Evolutionary conservation across 2,113 vertebrate species (phyloP).

Genomic region (Alectura lathami): DNA sequence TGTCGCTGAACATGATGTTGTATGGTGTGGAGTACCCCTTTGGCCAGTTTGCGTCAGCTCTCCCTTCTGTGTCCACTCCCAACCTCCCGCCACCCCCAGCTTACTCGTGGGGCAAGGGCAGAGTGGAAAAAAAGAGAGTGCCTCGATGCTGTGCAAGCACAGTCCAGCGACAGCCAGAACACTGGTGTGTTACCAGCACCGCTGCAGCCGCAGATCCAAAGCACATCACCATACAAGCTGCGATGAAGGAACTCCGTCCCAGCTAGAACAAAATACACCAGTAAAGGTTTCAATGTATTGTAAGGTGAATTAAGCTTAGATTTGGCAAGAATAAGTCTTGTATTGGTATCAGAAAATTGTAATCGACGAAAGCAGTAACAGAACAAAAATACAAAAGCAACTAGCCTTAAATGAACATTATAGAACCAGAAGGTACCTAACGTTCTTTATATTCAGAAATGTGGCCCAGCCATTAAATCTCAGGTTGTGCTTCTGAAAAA

Average conservation of each 20-base stretch:
- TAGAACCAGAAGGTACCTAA: not conserved
- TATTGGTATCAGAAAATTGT: not conserved
- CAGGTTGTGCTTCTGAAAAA: not conserved
- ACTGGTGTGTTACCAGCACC: not conserved
- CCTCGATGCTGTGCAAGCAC: not conserved
- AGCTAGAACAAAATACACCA: not conserved
- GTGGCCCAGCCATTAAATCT: not conserved
- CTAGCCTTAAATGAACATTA: not conserved
- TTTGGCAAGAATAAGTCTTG: not conserved
- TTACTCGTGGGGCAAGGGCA: not conserved
- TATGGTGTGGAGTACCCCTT: not conserved
- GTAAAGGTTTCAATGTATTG: not conserved
- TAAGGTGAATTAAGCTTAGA: not conserved
- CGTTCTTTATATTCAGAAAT: not conserved
- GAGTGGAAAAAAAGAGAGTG: not conserved
- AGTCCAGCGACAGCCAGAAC: not conserved
- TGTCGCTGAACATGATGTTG: not conserved
- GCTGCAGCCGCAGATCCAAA: not conserved
- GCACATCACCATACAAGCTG: not conserved
- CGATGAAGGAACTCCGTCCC: not conserved
- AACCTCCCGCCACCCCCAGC: not conserved
- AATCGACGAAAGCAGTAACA: not conserved
- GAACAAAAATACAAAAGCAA: not conserved
- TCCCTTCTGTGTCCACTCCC: not conserved
- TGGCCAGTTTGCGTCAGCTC: not conserved